Percentiles rank a stretch among this genome's conserved stretches.
Evolutionary conservation across 1,140 invertebrate genomes (phyloP).

Genomic region (Cotesia vestalis): DNA sequence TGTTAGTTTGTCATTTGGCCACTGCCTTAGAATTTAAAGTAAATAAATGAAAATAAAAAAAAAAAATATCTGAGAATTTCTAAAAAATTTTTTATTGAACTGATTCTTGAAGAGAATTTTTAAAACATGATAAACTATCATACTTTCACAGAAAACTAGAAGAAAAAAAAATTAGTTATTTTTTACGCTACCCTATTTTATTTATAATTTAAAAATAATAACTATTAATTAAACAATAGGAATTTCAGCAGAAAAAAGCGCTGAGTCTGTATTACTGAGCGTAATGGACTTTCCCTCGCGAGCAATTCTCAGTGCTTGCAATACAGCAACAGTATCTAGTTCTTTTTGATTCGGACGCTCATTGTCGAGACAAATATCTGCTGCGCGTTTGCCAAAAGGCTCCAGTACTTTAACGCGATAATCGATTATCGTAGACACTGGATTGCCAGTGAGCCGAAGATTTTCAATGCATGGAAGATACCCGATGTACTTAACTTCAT

Average conservation of each 20-base stretch:
- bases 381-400: slow-evolving; percentile 79
- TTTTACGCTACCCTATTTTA: too few species aligned
- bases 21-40: too few species aligned
- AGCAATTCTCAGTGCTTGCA: slow-evolving; percentile 83
- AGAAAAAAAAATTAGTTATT: too few species aligned
- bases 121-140: too few species aligned
- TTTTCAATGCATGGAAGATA: slow-evolving; percentile 87
- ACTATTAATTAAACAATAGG: slow-evolving; percentile 47
- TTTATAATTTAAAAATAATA: neutral
- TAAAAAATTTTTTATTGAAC: too few species aligned
- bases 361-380: slow-evolving; percentile 85
- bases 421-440: slow-evolving; percentile 85
- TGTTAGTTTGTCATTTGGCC: too few species aligned
- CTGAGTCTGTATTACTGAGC: slow-evolving; percentile 56
- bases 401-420: slow-evolving; percentile 91
- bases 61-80: too few species aligned
- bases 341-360: slow-evolving; percentile 87
- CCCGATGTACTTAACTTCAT: slow-evolving; percentile 82
- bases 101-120: too few species aligned
- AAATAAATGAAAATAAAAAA: too few species aligned
- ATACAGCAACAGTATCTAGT: slow-evolving; percentile 87
- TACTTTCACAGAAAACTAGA: too few species aligned
- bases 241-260: slow-evolving; percentile 61
- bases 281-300: slow-evolving; percentile 68
- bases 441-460: slow-evolving; percentile 87